A percentile compares a stretch with the other conserved stretches of the same genome.
phyloP scores from a whole-genome alignment of 2,797 vertebrate genomes.

The Podarcis siculus region DNA sequence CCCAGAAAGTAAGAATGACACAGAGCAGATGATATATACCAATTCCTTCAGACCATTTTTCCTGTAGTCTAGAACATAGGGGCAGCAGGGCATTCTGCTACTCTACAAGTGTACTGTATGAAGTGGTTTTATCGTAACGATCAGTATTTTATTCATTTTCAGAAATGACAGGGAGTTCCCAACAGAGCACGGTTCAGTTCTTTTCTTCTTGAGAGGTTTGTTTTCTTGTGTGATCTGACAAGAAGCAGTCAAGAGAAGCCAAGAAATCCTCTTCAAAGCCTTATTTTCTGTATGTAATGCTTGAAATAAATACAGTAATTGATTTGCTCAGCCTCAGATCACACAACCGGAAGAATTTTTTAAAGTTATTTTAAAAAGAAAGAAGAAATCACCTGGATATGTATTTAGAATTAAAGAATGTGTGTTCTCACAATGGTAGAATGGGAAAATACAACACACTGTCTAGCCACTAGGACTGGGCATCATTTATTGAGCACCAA shows the following conservation, averaged over 20 bases:
- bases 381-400: background rate
- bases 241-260: background rate
- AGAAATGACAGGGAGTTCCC: background rate
- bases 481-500: background rate
- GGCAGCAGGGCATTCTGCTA: background rate
- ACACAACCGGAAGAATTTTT: background rate
- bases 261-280: constrained; percentile 11
- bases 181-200: background rate
- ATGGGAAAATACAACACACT: background rate
- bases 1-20: background rate
- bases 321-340: background rate
- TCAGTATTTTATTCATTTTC: constrained; percentile 9
- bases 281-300: constrained; percentile 1
- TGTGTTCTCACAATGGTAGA: background rate
- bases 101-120: constrained; percentile 11
- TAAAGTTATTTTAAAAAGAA: background rate
- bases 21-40: background rate
- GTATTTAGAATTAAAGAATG: background rate
- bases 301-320: background rate
- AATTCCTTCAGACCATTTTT: background rate
- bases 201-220: background rate
- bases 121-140: background rate
- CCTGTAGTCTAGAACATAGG: background rate
- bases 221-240: background rate
- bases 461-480: background rate